Conservation (phyloP, 92 coral and sea anemone genomes). For the Plumapathes pennacea region DNA sequence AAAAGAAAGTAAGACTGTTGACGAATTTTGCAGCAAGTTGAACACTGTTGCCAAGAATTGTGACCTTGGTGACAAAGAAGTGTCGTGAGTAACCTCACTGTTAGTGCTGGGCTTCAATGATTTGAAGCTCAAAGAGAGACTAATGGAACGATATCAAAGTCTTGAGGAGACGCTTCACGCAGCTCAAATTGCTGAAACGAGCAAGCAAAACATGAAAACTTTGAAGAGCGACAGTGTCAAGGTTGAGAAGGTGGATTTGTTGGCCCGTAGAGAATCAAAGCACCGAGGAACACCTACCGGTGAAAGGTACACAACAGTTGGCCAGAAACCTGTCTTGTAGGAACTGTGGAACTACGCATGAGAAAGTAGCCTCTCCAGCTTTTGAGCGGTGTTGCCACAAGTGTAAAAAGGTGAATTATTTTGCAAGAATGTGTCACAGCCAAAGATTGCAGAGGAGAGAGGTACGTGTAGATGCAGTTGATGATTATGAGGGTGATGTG, state of each 20-base stretch:
- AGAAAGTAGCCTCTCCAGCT: slow-evolving; percentile 12
- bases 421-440: slow-evolving; percentile 18
- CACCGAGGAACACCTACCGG: no score
- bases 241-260: no score
- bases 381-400: slow-evolving; percentile 8
- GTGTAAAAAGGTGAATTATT: slow-evolving; percentile 14
- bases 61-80: slow-evolving; percentile 27
- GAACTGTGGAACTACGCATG: slow-evolving; percentile 13
- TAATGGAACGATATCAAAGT: slow-evolving; percentile 20
- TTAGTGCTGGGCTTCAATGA: slow-evolving; percentile 13
- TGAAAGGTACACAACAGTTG: no score
- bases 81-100: slow-evolving; percentile 29
- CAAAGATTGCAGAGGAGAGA: slow-evolving; percentile 2
- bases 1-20: slow-evolving; percentile 22
- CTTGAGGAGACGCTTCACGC: slow-evolving; percentile 23
- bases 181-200: slow-evolving; percentile 24
- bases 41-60: slow-evolving; percentile 18
- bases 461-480: slow-evolving; percentile 25
- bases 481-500: slow-evolving; percentile 26
- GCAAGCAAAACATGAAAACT: slow-evolving; percentile 20
- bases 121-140: slow-evolving; percentile 6
- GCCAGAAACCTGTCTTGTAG: no score
- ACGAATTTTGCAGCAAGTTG: slow-evolving; percentile 18
- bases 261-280: no score
- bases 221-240: slow-evolving; percentile 5